Evolutionary conservation across 2,113 vertebrate species (phyloP), one percentile per base, ranked within the genome.

Genomic region (Macroglossus sobrinus): DNA sequence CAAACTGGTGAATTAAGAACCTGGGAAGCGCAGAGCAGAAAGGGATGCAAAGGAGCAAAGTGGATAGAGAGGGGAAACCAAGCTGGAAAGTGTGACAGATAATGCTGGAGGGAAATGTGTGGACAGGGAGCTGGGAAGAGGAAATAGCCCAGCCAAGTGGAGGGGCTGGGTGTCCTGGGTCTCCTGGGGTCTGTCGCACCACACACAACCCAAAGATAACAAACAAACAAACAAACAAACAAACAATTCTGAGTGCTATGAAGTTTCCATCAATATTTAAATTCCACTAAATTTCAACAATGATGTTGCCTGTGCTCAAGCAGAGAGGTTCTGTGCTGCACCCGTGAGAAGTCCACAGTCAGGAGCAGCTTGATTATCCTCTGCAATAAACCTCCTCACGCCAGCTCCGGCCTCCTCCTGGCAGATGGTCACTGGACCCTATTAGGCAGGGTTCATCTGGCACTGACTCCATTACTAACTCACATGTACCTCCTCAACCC

Each of bases 311-410:
- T 47, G 7, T 8, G 53, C 59, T 61, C 45, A 47, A 9, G 76
- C 14, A 50, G 76, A 38, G 16, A 71, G 43, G 22, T 8, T 1
- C 8, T 14, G 7, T 30, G 71, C 57, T n/a, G 35, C 33, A 6
- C 16, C 1, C 6, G 21, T 6, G 24, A 72, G 33, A 59, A 43
- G 59, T 30, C 35, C 3, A 2, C 10, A 3, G 14, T 19, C 35
- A 0, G 9, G 15, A 91, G 16, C 35, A 55, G 13, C 21, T 8
- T 14, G 55, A 38, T 15, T 38, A 22, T 55, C 40, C 9, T 47
- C 5, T 4, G 43, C 26, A 22, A 10, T 4, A 3, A 0, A 22
- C 6, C 5, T 30, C 38, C 61, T 30, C 12, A 55, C 1, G 40
- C 47, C 68, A 82, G 93, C 21, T 35, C 71, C 24, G 19, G 35